Percentiles rank a stretch among this genome's conserved stretches.
phyloP scores from a whole-genome alignment of 1,140 invertebrate genomes.

The Armadillidium nasatum region DNA sequence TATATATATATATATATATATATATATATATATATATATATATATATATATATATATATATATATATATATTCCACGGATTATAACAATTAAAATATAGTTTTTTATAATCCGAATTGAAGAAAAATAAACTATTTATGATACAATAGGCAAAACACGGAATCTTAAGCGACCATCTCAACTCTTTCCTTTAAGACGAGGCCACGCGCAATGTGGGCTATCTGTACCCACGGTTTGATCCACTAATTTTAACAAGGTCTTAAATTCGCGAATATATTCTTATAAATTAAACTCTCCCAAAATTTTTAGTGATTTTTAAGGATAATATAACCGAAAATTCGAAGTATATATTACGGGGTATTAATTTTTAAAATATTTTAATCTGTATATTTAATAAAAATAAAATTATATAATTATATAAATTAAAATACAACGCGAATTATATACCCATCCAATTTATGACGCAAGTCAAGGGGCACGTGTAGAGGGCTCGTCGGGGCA shows the following conservation, averaged over 20 bases:
- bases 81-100: no score
- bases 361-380: not conserved
- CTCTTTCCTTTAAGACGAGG: no score
- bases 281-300: not conserved
- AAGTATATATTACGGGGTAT: not conserved
- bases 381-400: not conserved
- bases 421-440: not conserved
- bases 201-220: not conserved
- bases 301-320: no score
- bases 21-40: no score
- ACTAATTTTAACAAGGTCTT: not conserved
- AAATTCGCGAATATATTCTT: not conserved
- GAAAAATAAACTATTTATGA: no score
- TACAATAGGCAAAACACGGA: no score
- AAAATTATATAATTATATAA: not conserved
- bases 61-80: no score
- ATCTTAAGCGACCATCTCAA: no score
- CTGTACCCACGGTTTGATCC: not conserved
- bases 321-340: no score
- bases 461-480: not conserved
- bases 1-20: no score
- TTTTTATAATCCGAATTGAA: no score
- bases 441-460: not conserved
- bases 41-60: no score
- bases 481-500: not conserved